Conservation (phyloP, 2,888 invertebrate genomes). For the Lasioglossum vierecki region DNA sequence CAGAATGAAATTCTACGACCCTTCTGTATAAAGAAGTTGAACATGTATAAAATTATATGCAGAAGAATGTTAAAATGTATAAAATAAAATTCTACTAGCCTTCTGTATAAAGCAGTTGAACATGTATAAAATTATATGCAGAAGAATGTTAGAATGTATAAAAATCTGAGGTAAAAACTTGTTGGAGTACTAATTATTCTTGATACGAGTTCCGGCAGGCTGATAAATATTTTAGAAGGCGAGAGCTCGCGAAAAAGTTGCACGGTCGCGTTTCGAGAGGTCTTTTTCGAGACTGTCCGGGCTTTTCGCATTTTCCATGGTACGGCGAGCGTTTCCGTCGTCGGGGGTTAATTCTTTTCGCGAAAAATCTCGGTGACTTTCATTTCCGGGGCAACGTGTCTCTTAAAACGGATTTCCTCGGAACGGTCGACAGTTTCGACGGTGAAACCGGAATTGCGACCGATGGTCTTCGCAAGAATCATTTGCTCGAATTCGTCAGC, state of each 20-base stretch:
- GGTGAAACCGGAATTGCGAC: not conserved
- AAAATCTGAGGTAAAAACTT: not conserved
- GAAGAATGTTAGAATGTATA: not conserved
- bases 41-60: no score
- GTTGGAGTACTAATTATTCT: not conserved
- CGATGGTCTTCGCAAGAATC: slow-evolving; percentile 22
- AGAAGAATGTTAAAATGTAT: no score
- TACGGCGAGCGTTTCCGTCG: not conserved
- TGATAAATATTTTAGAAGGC: not conserved
- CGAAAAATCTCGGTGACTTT: not conserved
- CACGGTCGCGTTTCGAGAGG: not conserved
- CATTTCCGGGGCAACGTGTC: slow-evolving; percentile 21
- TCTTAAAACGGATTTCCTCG: slow-evolving; percentile 43
- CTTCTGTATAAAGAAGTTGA: no score
- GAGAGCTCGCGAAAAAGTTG: not conserved
- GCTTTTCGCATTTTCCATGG: not conserved
- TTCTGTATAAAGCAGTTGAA: no score
- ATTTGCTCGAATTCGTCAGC: slow-evolving; percentile 38
- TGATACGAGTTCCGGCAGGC: not conserved
- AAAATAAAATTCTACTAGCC: no score
- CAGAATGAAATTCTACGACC: no score
- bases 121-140: no score
- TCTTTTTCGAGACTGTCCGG: not conserved
- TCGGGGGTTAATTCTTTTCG: slow-evolving; percentile 1
- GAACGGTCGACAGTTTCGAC: not conserved